Conservation (phyloP, 2,888 invertebrate species). For the Scaptodrosophila latifasciaeformis region DNA sequence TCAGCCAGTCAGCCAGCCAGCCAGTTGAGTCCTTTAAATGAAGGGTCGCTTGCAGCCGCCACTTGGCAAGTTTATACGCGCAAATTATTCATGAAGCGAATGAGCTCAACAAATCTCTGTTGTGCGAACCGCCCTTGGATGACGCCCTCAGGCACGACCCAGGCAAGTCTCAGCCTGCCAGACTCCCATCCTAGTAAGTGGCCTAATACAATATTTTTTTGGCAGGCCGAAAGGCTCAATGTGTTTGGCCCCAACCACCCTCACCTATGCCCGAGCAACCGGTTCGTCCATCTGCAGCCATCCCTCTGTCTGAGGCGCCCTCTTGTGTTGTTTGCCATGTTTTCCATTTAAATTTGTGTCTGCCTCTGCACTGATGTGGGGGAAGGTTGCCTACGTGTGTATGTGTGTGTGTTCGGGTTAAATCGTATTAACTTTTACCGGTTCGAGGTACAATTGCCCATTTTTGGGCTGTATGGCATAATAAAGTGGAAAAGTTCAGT, state of each 20-base stretch:
- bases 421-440: slow-evolving; percentile 64
- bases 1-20: not conserved
- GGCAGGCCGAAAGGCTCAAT: slow-evolving; percentile 43
- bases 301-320: slow-evolving; percentile 1
- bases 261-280: not conserved
- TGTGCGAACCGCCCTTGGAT: not conserved
- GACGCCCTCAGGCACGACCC: not conserved
- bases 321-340: slow-evolving; percentile 33
- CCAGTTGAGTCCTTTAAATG: too few relatives aligned
- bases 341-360: slow-evolving; percentile 51
- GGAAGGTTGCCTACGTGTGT: not conserved
- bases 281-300: too few relatives aligned
- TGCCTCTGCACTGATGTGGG: not conserved
- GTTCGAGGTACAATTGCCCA: slow-evolving; percentile 26
- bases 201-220: slow-evolving; percentile 63
- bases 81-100: slow-evolving; percentile 66
- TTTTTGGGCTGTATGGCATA: too few relatives aligned
- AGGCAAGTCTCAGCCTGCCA: not conserved
- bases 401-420: slow-evolving; percentile 18
- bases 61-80: slow-evolving; percentile 24
- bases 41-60: not conserved
- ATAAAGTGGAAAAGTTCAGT: not conserved
- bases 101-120: slow-evolving; percentile 61
- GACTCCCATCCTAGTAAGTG: slow-evolving; percentile 35
- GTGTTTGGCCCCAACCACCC: too few relatives aligned